A percentile compares a stretch with the other conserved stretches of the same genome.
Conservation (phyloP, 1,140 invertebrate genomes). For the Meloidogyne floridensis region DNA sequence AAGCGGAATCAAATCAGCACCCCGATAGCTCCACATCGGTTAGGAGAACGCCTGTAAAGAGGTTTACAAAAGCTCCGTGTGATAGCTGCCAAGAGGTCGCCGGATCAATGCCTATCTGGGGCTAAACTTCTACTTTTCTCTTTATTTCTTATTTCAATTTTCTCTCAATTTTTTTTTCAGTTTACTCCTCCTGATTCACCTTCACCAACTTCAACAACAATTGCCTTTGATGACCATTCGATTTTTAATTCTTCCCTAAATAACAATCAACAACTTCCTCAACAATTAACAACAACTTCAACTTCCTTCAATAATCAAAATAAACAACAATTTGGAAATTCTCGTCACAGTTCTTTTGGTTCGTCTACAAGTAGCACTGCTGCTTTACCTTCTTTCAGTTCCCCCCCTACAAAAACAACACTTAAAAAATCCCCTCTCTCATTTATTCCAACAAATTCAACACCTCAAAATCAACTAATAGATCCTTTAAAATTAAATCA, state of each 20-base stretch:
- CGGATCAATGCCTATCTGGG: too few species aligned
- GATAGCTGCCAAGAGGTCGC: too few species aligned
- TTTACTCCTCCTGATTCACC: slow-evolving; percentile 45
- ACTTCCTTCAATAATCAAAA: not conserved
- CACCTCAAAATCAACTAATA: not conserved
- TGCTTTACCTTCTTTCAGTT: not conserved
- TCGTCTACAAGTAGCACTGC: not conserved
- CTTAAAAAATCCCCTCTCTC: not conserved
- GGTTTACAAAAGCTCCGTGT: too few species aligned
- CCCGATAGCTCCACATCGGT: too few species aligned
- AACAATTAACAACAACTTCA: not conserved
- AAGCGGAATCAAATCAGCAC: too few species aligned
- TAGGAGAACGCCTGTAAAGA: too few species aligned
- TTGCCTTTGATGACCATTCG: not conserved
- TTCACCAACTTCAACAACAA: not conserved
- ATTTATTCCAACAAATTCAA: not conserved
- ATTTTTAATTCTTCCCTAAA: not conserved
- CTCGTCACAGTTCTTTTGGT: not conserved
- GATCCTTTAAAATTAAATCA: not conserved
- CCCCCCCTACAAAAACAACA: not conserved
- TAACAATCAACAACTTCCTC: not conserved
- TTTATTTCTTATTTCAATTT: not conserved
- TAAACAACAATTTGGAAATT: not conserved
- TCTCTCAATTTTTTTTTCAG: slow-evolving; percentile 16
- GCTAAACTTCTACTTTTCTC: too few species aligned